Conservation (phyloP, 2,113 vertebrate species). For the Theristicus caerulescens region DNA sequence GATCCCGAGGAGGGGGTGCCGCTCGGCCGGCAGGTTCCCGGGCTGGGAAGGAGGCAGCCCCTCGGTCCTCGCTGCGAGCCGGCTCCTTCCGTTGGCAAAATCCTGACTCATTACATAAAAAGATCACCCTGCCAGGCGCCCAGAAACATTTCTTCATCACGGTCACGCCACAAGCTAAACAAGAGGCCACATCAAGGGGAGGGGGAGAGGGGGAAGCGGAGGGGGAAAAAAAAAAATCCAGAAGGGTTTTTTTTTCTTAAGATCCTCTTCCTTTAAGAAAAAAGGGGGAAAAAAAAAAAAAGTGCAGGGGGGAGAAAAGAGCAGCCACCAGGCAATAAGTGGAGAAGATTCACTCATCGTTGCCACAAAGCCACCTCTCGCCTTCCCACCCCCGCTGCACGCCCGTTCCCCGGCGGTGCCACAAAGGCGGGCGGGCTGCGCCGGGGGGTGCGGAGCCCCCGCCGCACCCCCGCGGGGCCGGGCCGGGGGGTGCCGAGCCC, state of each 20-base stretch:
- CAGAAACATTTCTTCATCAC: conserved; percentile 72
- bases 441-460: not conserved
- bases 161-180: conserved; percentile 72
- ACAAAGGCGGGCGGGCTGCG: conserved; percentile 46
- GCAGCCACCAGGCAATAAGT: not conserved
- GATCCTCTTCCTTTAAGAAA: not conserved
- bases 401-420: conserved; percentile 36
- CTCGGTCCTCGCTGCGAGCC: conserved; percentile 35
- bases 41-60: not conserved
- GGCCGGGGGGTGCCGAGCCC: not conserved
- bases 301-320: not conserved
- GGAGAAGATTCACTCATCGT: conserved; percentile 49
- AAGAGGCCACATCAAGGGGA: conserved; percentile 69
- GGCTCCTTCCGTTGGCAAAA: conserved; percentile 62
- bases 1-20: not conserved
- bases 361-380: conserved; percentile 71
- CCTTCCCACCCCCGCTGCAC: conserved; percentile 31
- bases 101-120: conserved; percentile 77
- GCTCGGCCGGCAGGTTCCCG: not conserved
- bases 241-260: not conserved
- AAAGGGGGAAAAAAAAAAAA: too few relatives aligned
- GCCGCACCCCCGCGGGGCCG: too few relatives aligned
- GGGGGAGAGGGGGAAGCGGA: not conserved
- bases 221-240: not conserved
- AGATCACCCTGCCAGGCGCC: conserved; percentile 72